A percentile compares a stretch with the other conserved stretches of the same genome.
These are phyloP conservation scores for Therioaphis trifolii DNA, from an alignment of 2,888 invertebrate genomes.

Conservation along the genomic window DNA sequence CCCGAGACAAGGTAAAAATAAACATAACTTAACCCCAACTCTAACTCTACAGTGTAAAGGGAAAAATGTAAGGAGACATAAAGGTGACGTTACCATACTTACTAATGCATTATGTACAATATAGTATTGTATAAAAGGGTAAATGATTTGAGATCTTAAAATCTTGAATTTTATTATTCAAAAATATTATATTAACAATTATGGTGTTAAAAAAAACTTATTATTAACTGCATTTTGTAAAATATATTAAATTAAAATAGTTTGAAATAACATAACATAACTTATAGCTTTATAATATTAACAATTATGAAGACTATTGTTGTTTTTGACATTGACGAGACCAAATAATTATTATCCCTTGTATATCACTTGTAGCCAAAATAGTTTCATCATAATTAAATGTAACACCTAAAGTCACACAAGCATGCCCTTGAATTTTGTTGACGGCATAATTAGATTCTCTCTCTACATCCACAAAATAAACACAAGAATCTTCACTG, in stretches of 20 bases:
- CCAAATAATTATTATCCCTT: constrained; percentile 84
- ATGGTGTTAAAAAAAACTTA: too few species aligned
- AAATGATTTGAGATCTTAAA: too few species aligned
- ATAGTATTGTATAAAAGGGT: too few species aligned
- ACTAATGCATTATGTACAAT: too few species aligned
- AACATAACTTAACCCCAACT: too few species aligned
- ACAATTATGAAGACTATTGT: background rate
- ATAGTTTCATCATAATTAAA: constrained; percentile 91
- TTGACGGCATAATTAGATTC: constrained; percentile 72
- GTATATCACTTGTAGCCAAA: constrained; percentile 84
- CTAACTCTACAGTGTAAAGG: too few species aligned
- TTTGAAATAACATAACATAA: too few species aligned
- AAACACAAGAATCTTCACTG: constrained; percentile 82
- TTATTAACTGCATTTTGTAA: too few species aligned
- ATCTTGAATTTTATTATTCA: background rate
- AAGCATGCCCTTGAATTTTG: constrained; percentile 80
- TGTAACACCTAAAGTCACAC: constrained; percentile 84
- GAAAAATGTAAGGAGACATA: too few species aligned
- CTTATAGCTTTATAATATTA: background rate
- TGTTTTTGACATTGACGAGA: constrained; percentile 69
- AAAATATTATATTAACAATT: background rate
- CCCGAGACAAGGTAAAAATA: too few species aligned
- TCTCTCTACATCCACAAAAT: constrained; percentile 80
- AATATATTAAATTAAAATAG: too few species aligned
- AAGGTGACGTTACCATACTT: too few species aligned